phyloP scores from a whole-genome alignment of 53 echinoderm and acorn worm species.

The Paelopatides confundens region DNA sequence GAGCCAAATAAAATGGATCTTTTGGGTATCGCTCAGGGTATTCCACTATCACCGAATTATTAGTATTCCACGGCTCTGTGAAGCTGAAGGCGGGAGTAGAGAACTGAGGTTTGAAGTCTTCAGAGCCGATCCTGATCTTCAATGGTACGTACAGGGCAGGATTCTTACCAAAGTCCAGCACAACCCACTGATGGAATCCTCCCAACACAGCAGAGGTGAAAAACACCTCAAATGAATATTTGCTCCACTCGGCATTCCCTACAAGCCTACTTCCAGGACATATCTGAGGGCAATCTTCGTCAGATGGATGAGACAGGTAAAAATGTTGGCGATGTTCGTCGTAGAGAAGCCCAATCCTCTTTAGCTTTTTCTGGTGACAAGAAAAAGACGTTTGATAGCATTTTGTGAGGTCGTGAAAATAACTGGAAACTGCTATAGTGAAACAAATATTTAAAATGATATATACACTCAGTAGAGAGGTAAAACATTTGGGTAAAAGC shows the following conservation, averaged over 20 bases:
- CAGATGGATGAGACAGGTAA: constrained; percentile 69
- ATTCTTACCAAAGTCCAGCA: constrained; percentile 87
- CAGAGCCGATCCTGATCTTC: constrained; percentile 11
- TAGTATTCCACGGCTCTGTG: constrained; percentile 16
- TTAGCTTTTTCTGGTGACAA: constrained; percentile 69
- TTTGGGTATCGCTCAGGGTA: neutral
- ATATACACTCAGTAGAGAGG: no score
- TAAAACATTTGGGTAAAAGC: no score
- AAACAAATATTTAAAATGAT: no score
- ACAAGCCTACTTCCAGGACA: constrained; percentile 73
- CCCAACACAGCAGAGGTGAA: constrained; percentile 75
- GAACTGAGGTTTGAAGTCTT: constrained; percentile 4
- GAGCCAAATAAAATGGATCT: neutral
- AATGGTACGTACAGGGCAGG: constrained; percentile 29
- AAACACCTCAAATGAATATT: constrained; percentile 69
- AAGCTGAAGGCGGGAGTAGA: neutral
- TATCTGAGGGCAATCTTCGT: constrained; percentile 75
- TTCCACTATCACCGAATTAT: constrained; percentile 26
- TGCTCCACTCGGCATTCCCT: constrained; percentile 37
- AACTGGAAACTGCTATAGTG: no score
- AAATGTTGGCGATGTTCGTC: constrained; percentile 88
- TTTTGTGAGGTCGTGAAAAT: no score
- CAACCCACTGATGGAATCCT: constrained; percentile 93
- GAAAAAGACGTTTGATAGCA: neutral
- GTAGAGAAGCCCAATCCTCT: constrained; percentile 89